Evolutionary conservation across 2,797 vertebrate species (phyloP).

Genomic region (Poeciliopsis gracilis): DNA sequence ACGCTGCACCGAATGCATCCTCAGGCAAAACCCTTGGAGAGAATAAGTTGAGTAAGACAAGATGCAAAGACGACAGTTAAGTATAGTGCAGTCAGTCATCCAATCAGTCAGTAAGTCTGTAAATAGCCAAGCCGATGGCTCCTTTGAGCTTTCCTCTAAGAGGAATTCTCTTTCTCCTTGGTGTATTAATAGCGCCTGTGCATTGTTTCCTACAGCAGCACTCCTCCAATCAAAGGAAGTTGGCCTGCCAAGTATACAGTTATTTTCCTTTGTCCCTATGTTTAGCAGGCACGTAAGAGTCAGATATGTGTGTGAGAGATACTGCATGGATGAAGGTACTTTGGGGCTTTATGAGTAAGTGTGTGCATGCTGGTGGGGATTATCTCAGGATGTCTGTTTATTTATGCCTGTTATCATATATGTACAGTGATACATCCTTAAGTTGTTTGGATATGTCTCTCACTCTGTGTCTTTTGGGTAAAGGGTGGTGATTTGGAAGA

Average conservation of each 20-base stretch:
- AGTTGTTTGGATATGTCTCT: slow-evolving; percentile 53
- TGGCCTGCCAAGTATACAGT: slow-evolving; percentile 78
- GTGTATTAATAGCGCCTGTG: slow-evolving; percentile 79
- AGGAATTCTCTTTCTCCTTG: slow-evolving; percentile 80
- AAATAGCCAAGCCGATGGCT: slow-evolving; percentile 76
- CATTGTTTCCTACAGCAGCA: slow-evolving; percentile 81
- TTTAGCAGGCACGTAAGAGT: slow-evolving; percentile 78
- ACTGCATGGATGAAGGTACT: slow-evolving; percentile 35
- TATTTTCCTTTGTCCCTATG: slow-evolving; percentile 85
- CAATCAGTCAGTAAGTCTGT: slow-evolving; percentile 76
- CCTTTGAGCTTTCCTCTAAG: slow-evolving; percentile 81
- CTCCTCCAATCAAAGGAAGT: slow-evolving; percentile 83
- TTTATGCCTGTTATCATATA: slow-evolving; percentile 65
- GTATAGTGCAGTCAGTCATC: slow-evolving; percentile 66
- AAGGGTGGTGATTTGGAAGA: background rate
- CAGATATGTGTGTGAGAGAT: slow-evolving; percentile 50
- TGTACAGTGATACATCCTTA: slow-evolving; percentile 56
- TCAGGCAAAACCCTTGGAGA: slow-evolving; percentile 57
- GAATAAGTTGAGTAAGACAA: slow-evolving; percentile 70
- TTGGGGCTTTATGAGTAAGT: slow-evolving; percentile 25
- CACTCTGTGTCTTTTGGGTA: slow-evolving; percentile 9
- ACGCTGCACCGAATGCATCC: slow-evolving; percentile 43
- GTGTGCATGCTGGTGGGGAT: slow-evolving; percentile 48
- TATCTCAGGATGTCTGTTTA: slow-evolving; percentile 69
- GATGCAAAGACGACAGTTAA: slow-evolving; percentile 64